These are phyloP conservation scores for Lathamus discolor DNA, from an alignment of 2,113 vertebrate species.

Conservation along the genomic window DNA sequence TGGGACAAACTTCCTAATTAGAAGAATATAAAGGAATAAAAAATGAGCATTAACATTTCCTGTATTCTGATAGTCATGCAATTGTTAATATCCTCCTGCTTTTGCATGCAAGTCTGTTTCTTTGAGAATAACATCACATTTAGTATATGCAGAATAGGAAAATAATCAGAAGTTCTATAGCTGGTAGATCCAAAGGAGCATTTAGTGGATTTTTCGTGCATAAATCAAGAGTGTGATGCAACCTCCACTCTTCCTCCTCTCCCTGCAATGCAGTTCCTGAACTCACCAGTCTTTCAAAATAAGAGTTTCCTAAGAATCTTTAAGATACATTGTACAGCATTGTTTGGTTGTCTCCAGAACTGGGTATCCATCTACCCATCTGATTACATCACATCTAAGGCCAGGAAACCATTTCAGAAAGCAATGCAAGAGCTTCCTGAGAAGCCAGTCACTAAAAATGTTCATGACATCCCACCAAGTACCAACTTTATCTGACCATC, in stretches of 20 bases:
- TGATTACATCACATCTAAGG: neutral
- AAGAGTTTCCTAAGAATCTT: neutral
- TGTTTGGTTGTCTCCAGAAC: accelerated
- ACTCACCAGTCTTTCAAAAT: neutral
- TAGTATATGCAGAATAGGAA: neutral
- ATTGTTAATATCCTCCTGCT: neutral
- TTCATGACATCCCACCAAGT: neutral
- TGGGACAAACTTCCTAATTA: neutral
- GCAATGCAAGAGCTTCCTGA: neutral
- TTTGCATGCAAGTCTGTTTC: neutral
- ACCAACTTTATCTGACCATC: neutral
- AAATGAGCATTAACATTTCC: neutral
- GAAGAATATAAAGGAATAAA: neutral
- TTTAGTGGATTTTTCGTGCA: neutral
- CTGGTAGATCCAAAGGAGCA: neutral
- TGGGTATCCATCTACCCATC: neutral
- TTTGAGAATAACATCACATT: neutral
- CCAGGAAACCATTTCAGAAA: neutral
- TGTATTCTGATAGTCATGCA: neutral
- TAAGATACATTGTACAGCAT: neutral
- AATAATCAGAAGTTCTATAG: neutral
- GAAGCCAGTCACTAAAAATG: neutral
- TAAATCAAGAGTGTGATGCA: neutral
- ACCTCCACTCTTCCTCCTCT: neutral
- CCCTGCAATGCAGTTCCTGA: neutral